Conservation (phyloP, 1,140 invertebrate species). For the Chironomus tepperi region DNA sequence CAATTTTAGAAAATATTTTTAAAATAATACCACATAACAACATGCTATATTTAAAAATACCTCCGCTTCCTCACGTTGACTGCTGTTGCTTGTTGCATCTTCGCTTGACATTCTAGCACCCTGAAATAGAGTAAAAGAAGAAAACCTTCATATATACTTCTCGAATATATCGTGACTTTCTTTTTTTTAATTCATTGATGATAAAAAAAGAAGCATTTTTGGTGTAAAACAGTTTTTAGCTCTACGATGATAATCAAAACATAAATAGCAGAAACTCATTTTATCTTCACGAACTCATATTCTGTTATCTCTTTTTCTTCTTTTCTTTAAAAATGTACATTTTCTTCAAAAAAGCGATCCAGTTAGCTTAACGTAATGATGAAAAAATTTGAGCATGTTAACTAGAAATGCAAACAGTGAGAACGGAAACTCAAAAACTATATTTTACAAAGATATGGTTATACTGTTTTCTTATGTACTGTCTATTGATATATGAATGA, state of each 20-base stretch:
- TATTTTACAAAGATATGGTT: no score
- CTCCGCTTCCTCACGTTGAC: no score
- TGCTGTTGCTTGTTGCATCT: background rate
- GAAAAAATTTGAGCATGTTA: no score
- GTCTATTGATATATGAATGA: no score
- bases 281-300: slow-evolving; percentile 5
- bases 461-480: no score
- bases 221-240: background rate
- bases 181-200: background rate
- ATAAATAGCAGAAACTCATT: slow-evolving; percentile 9
- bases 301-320: background rate
- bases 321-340: background rate
- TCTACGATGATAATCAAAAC: background rate
- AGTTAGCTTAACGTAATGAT: background rate
- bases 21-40: no score
- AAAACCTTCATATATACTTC: background rate
- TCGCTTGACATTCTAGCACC: background rate
- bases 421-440: no score
- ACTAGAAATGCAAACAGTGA: no score
- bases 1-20: no score
- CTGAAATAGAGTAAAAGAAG: background rate
- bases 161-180: background rate
- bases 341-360: background rate
- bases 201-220: background rate
- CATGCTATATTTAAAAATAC: no score